Base-by-base conservation (phyloP, 2,113 vertebrate species). In the Alethe diademata region DNA sequence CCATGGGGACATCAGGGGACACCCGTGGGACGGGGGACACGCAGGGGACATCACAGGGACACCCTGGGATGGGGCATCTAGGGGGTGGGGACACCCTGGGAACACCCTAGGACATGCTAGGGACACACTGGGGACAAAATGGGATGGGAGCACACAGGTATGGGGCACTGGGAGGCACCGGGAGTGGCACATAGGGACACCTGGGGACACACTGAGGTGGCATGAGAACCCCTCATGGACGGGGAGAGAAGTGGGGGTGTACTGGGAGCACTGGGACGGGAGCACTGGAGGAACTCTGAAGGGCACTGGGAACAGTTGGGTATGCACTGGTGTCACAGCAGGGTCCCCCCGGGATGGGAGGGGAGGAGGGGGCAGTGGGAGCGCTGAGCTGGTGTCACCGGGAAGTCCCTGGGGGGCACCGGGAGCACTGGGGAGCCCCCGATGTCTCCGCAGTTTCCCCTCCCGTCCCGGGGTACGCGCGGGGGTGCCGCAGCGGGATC, bases 341-440 rank as follows among this genome's bases (percentile, higher is more conserved):
- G 50, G 74, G 36, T 2, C 38, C n/a, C 1, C 1, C 25, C 38
- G 1, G 45, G 40, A 26, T 6, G 45, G 19, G 12, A 42, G 4
- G 15, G 43, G 20, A 48, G 23, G 8, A 33, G 6, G 14, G 14
- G 15, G 9, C 31, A 82, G 15, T 23, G 24, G 31, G 14, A 50
- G 24, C 7, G 2, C 78, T 29, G 53, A 28, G 19, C 35, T 23
- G 43, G 29, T 16, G 11, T 40, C 64, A 47, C 22, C 22, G n/a
- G 50, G 76, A 36, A 31, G 17, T 38, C 51, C 31, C n/a, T 7
- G 33, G 19, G 50, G 20, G 6, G 13, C 40, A 66, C 22, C 14
- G 31, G 50, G 45, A 76, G 12, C 45, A 25, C 35, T 26, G 23
- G 33, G 42, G 22, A 58, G 28, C 14, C 64, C 14, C 45, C 24